phyloP scores from a whole-genome alignment of 2,797 vertebrate species.

The Numenius phaeopus region DNA sequence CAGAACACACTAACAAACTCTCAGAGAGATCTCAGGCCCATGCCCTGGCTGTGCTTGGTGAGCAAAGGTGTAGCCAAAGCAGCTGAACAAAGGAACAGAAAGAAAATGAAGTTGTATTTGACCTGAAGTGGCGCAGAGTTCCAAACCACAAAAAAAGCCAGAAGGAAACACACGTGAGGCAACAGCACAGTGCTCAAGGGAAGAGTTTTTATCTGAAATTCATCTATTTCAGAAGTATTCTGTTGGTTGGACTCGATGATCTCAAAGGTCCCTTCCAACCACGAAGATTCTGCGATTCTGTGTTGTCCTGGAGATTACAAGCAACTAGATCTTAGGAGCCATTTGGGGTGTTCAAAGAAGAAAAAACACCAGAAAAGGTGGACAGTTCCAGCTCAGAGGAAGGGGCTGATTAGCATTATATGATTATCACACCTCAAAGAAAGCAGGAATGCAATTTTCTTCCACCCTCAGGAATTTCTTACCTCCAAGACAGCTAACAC shows the following conservation, averaged over 20 bases:
- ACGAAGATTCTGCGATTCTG: no score
- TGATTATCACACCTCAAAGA: neutral
- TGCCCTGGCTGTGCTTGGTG: neutral
- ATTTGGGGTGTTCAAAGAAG: neutral
- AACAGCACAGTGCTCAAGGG: neutral
- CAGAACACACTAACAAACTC: neutral
- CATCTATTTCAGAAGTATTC: neutral
- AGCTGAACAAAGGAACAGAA: neutral
- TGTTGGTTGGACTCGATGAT: no score
- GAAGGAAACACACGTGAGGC: neutral
- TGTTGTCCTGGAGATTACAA: neutral
- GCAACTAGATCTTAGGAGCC: neutral
- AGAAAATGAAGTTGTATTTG: neutral
- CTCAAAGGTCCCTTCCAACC: no score
- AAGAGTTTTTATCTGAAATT: neutral
- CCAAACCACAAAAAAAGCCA: neutral
- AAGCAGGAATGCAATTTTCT: neutral
- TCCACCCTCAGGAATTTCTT: neutral
- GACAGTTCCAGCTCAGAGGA: neutral
- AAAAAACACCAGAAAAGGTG: neutral
- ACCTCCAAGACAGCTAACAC: conserved; percentile 96
- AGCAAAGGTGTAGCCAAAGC: neutral
- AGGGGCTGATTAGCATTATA: neutral
- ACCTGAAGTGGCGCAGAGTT: neutral
- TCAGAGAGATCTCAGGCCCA: neutral